Conservation (phyloP, 2,113 vertebrate species). For the Porphyrio hochstetteri region DNA sequence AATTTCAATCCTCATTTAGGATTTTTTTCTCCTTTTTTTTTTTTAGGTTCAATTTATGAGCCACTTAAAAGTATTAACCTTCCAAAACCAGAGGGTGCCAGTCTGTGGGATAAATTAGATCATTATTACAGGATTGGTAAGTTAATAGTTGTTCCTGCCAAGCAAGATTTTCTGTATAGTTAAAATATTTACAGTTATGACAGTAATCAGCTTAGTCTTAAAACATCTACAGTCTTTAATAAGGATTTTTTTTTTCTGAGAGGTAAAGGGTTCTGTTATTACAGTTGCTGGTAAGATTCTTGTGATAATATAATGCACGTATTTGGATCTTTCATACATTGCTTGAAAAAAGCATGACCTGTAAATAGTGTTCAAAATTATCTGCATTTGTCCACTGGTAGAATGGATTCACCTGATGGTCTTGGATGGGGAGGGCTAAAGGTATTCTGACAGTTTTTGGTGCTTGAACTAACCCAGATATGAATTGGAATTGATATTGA, state of each 20-base stretch:
- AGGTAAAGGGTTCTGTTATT: neutral
- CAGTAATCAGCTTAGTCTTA: neutral
- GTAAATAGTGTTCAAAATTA: neutral
- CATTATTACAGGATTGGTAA: conserved; percentile 91
- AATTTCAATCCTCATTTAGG: neutral
- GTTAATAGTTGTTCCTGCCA: conserved; percentile 4
- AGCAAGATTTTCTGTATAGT: neutral
- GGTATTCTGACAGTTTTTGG: neutral
- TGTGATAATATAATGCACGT: neutral
- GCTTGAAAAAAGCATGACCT: neutral
- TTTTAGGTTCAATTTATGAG: conserved; percentile 94
- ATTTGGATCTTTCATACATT: neutral
- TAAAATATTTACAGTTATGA: neutral
- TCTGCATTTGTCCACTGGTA: neutral
- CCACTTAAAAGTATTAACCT: conserved; percentile 88
- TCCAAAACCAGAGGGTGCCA: conserved; percentile 82
- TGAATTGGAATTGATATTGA: neutral
- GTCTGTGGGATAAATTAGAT: conserved; percentile 92
- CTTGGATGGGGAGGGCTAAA: neutral
- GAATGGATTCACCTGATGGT: neutral
- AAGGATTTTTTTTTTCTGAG: neutral
- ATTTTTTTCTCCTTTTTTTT: neutral
- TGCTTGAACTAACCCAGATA: neutral
- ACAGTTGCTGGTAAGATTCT: neutral
- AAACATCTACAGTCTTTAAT: neutral